Percentiles rank a stretch among this genome's conserved stretches.
Evolutionary conservation across 2,113 vertebrate genomes (phyloP).

Genomic region (Hippocampus comes): DNA sequence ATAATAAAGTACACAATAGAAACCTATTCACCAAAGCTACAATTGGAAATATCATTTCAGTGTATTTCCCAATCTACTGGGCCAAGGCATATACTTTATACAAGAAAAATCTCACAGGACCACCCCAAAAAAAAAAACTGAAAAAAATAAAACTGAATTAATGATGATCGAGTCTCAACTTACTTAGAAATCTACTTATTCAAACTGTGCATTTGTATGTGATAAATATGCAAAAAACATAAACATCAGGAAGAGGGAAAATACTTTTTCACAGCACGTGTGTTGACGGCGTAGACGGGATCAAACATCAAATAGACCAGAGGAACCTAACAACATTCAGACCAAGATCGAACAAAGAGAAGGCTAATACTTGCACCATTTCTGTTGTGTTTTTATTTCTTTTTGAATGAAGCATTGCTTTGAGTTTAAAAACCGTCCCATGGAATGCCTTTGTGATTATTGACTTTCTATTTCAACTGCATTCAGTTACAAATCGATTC

Average conservation of each 20-base stretch:
- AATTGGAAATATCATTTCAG: not conserved
- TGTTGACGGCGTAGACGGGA: too few relatives aligned
- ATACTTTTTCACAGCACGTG: too few relatives aligned
- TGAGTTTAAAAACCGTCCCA: not conserved
- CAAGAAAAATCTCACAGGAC: not conserved
- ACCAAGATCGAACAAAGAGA: too few relatives aligned
- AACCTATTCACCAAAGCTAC: not conserved
- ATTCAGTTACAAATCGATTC: not conserved
- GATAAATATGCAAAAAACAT: too few relatives aligned
- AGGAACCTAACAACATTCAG: too few relatives aligned
- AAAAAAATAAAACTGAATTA: too few relatives aligned
- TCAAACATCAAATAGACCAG: too few relatives aligned
- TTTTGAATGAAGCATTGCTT: not conserved
- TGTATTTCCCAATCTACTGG: not conserved
- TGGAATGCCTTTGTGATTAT: not conserved
- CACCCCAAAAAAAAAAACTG: too few relatives aligned
- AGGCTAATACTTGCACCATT: not conserved
- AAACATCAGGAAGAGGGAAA: too few relatives aligned
- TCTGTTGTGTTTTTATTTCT: not conserved
- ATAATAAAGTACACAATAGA: not conserved
- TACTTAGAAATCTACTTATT: not conserved
- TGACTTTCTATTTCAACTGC: not conserved
- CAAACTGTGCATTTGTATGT: not conserved
- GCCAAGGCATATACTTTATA: not conserved
- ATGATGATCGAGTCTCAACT: not conserved